A percentile compares a stretch with the other conserved stretches of the same genome.
Conservation (phyloP, 2,888 invertebrate species). For the Agrochola circellaris region DNA sequence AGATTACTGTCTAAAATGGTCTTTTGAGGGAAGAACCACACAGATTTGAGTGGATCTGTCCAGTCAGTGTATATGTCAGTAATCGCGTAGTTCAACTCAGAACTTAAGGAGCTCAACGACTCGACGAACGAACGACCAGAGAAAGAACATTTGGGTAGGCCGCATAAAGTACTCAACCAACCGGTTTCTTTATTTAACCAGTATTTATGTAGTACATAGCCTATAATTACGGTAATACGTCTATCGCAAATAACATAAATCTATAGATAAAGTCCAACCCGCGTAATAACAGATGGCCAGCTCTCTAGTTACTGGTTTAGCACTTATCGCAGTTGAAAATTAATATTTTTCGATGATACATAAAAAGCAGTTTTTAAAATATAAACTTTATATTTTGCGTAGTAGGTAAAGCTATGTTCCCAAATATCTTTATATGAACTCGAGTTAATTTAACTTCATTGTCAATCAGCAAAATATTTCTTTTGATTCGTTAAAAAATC, state of each 20-base stretch:
- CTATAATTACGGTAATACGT: slow-evolving; percentile 11
- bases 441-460: slow-evolving; percentile 5
- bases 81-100: too few relatives aligned
- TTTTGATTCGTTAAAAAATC: slow-evolving; percentile 31
- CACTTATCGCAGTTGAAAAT: neutral
- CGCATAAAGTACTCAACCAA: neutral
- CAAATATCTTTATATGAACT: neutral
- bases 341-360: neutral
- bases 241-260: slow-evolving; percentile 34
- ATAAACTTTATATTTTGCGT: neutral
- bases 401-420: neutral
- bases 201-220: neutral
- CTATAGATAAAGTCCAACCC: slow-evolving; percentile 33
- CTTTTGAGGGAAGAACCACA: neutral
- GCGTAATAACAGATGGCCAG: slow-evolving; percentile 45
- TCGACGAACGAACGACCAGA: neutral
- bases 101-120: neutral
- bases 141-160: neutral
- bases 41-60: neutral
- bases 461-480: slow-evolving; percentile 9
- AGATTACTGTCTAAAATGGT: neutral
- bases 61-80: neutral
- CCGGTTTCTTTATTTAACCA: neutral
- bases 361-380: neutral
- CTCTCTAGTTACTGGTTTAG: slow-evolving; percentile 33